Evolutionary conservation across 2,888 invertebrate species (phyloP).

Genomic region (Gasteruption jaculator): DNA sequence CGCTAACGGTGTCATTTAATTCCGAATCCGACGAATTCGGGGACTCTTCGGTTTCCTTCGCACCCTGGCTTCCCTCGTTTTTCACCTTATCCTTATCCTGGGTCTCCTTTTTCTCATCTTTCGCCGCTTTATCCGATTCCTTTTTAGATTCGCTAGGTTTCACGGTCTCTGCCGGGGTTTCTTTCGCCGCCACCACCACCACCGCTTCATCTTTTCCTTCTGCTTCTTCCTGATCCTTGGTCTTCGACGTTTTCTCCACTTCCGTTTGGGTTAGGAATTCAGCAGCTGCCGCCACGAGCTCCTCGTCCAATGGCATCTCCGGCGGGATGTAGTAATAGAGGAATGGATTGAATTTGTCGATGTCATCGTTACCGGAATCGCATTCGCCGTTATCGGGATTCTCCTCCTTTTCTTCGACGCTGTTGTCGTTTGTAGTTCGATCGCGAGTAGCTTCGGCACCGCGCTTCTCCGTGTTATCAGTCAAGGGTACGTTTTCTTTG

Average conservation of each 20-base stretch:
- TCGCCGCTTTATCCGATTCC: background rate
- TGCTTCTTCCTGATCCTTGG: conserved; percentile 8
- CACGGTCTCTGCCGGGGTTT: no score
- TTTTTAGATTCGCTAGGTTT: no score
- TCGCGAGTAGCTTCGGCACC: no score
- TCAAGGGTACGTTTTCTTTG: conserved; percentile 18
- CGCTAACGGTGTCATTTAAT: conserved; percentile 24
- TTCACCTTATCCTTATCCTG: conserved; percentile 14
- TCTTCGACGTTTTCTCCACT: conserved; percentile 11
- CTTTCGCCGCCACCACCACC: background rate
- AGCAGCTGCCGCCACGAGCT: conserved; percentile 43
- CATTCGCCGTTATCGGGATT: conserved; percentile 2
- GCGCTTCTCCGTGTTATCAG: conserved; percentile 14
- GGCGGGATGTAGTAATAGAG: conserved; percentile 58
- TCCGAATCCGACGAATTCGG: conserved; percentile 15
- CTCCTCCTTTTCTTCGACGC: conserved; percentile 2
- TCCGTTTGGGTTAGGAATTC: conserved; percentile 20
- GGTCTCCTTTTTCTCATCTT: background rate
- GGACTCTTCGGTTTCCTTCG: background rate
- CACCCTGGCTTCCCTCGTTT: conserved; percentile 4
- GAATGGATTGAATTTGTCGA: conserved; percentile 55
- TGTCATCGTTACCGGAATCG: conserved; percentile 33
- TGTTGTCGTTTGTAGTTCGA: no score
- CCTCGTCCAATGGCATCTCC: conserved; percentile 53
- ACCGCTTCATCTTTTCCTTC: conserved; percentile 7